A percentile compares a stretch with the other conserved stretches of the same genome.
Conservation (phyloP, 2,113 vertebrate species). For the Proteles cristata region DNA sequence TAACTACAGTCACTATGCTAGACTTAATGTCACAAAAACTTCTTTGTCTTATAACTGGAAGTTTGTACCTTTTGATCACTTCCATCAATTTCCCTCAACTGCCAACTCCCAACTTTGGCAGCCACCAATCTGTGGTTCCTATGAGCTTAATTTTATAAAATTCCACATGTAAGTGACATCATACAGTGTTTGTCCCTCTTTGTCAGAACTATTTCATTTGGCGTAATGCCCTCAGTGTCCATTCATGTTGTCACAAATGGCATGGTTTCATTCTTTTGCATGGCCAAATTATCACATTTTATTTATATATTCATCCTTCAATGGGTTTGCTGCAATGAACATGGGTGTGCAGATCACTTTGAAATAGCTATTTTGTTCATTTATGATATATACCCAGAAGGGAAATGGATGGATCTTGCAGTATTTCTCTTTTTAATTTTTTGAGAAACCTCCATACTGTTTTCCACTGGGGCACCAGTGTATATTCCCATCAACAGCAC, state of each 20-base stretch:
- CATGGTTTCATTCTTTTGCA: neutral
- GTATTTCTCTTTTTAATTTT: neutral
- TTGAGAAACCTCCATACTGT: neutral
- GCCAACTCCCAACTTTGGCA: neutral
- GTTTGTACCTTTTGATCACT: neutral
- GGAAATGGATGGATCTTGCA: neutral
- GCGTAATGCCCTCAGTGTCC: neutral
- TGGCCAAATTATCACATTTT: neutral
- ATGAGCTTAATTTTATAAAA: neutral
- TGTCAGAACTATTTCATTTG: neutral
- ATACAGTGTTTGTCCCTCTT: neutral
- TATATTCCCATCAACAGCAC: neutral
- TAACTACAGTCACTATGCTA: neutral
- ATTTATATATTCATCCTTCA: neutral
- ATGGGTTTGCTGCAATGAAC: neutral
- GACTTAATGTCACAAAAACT: neutral
- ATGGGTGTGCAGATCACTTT: neutral
- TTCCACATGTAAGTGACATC: neutral
- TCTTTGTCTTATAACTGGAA: neutral
- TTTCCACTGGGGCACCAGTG: neutral
- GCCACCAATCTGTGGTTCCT: neutral
- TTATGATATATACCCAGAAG: neutral
- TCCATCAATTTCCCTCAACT: neutral
- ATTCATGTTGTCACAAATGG: neutral
- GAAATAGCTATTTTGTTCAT: neutral